Evolutionary conservation across 2,888 invertebrate genomes (phyloP).

Genomic region (Agelastica alni): DNA sequence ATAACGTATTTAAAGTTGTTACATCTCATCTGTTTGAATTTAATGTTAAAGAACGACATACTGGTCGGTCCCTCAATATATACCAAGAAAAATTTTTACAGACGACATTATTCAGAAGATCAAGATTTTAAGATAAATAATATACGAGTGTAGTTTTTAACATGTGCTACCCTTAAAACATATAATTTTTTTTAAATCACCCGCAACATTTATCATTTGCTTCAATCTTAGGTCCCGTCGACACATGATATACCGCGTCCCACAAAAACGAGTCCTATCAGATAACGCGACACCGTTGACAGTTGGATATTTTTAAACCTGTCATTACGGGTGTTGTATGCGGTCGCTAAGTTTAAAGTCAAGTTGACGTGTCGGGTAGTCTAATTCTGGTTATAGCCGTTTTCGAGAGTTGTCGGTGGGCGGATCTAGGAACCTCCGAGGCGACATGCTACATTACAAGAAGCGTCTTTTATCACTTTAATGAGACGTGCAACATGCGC

Average conservation of each 20-base stretch:
- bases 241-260: neutral
- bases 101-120: no score
- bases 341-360: constrained; percentile 16
- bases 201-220: no score
- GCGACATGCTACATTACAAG: constrained; percentile 21
- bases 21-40: no score
- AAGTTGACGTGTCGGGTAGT: constrained; percentile 9
- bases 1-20: no score
- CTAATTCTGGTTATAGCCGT: constrained; percentile 19
- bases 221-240: no score
- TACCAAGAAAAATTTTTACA: no score
- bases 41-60: no score
- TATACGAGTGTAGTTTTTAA: no score
- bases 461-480: constrained; percentile 20
- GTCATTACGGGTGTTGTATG: constrained; percentile 38
- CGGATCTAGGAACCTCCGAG: constrained; percentile 14
- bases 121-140: no score
- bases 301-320: constrained; percentile 41
- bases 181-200: no score
- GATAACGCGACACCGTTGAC: constrained; percentile 31
- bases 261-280: constrained; percentile 28
- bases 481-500: constrained; percentile 20
- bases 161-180: no score
- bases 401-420: constrained; percentile 16
- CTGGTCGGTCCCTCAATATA: no score